Conservation (phyloP, 2,113 vertebrate genomes). For the Nothocercus julius region DNA sequence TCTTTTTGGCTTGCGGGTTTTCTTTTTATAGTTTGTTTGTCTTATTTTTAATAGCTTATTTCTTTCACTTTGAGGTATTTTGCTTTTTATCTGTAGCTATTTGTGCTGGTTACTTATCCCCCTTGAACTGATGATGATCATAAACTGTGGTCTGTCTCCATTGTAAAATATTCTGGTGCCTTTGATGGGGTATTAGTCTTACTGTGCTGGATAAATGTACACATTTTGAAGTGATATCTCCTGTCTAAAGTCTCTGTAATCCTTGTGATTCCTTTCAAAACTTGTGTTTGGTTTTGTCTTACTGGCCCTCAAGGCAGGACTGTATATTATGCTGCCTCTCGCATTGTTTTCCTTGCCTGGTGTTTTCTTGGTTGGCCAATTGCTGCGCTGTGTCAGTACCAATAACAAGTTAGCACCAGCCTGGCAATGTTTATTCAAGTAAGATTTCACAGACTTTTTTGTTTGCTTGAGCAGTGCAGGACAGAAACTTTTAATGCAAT, state of each 20-base stretch:
- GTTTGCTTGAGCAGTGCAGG: conserved; percentile 31
- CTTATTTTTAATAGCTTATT: not conserved
- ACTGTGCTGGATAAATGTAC: not conserved
- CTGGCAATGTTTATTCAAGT: conserved; percentile 47
- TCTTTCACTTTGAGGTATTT: not conserved
- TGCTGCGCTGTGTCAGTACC: conserved; percentile 31
- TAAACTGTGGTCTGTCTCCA: conserved; percentile 1
- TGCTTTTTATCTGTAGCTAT: not conserved
- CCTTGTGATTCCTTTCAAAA: not conserved
- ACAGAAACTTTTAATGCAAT: conserved; percentile 6
- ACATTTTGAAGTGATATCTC: not conserved
- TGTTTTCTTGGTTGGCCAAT: conserved; percentile 28
- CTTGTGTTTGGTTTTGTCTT: conserved; percentile 15
- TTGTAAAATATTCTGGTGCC: not conserved
- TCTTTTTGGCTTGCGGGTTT: not conserved
- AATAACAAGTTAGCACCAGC: conserved; percentile 50
- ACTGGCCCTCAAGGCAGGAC: not conserved
- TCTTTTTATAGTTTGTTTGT: not conserved
- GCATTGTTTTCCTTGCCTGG: conserved; percentile 45
- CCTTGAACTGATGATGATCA: not conserved
- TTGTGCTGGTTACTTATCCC: not conserved
- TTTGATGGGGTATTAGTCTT: not conserved
- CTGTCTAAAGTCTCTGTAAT: not conserved
- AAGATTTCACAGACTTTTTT: conserved; percentile 52
- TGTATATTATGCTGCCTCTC: not conserved